These are phyloP conservation scores for Brachirus orientalis DNA, from an alignment of 2,113 vertebrate genomes.

Conservation along the genomic window DNA sequence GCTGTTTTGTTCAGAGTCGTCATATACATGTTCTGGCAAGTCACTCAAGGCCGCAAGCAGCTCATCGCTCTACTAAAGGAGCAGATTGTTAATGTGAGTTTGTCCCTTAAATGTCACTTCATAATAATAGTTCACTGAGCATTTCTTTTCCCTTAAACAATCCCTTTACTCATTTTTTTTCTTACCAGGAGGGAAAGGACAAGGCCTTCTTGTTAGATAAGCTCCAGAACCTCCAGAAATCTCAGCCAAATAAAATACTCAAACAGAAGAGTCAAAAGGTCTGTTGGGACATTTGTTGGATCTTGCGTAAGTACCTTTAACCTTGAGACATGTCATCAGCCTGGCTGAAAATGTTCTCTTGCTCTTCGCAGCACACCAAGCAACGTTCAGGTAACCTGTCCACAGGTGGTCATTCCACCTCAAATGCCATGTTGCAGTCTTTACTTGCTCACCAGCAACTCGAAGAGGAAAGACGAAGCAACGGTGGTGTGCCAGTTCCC, in stretches of 20 bases:
- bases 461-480: slow-evolving; percentile 30
- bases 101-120: too few species aligned
- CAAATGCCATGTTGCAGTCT: slow-evolving; percentile 57
- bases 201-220: slow-evolving; percentile 87
- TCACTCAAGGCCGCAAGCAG: slow-evolving; percentile 87
- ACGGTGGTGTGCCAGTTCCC: slow-evolving; percentile 40
- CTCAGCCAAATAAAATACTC: slow-evolving; percentile 11
- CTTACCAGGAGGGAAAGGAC: slow-evolving; percentile 87
- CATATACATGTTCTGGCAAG: slow-evolving; percentile 89
- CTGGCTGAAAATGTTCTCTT: neutral
- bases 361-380: slow-evolving; percentile 34
- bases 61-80: slow-evolving; percentile 80
- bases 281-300: slow-evolving; percentile 4
- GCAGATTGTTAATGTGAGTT: slow-evolving; percentile 92
- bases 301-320: too few species aligned
- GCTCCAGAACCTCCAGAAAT: slow-evolving; percentile 75
- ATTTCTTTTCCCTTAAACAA: neutral
- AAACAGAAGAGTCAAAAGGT: slow-evolving; percentile 62
- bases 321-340: neutral
- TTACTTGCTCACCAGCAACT: slow-evolving; percentile 53
- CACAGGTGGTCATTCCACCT: slow-evolving; percentile 42
- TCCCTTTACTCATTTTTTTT: neutral
- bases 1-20: slow-evolving; percentile 79
- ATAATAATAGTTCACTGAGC: too few species aligned
- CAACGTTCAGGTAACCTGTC: slow-evolving; percentile 11